Conservation (phyloP, 1,140 invertebrate genomes). For the Sycophaga agraensis region DNA sequence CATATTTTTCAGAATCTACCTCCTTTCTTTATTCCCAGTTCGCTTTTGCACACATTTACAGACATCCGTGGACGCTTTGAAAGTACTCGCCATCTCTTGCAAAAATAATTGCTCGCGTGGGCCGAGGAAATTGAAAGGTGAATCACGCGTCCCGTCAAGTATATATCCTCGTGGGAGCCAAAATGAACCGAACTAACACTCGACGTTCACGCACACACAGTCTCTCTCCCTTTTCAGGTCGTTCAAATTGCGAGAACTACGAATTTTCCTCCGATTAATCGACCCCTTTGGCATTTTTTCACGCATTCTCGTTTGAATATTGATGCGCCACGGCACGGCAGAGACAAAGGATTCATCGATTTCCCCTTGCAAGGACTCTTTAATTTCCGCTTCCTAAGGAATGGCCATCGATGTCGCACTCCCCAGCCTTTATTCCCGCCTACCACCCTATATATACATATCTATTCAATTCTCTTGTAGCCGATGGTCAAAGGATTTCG, state of each 20-base stretch:
- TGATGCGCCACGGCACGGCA: too few relatives aligned
- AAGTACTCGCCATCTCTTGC: neutral
- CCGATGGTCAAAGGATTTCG: too few relatives aligned
- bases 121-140: conserved; percentile 8
- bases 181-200: neutral
- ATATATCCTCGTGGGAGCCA: neutral
- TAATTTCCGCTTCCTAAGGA: conserved; percentile 39
- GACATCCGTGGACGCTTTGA: neutral
- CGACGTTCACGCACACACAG: too few relatives aligned
- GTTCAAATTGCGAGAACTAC: neutral
- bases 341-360: conserved; percentile 37
- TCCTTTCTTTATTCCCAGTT: neutral
- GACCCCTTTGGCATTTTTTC: too few relatives aligned
- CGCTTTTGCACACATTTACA: neutral
- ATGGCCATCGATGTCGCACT: neutral
- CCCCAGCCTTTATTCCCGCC: too few relatives aligned
- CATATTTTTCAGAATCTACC: conserved; percentile 1
- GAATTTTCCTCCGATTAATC: conserved; percentile 22
- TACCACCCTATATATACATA: too few relatives aligned
- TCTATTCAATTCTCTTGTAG: too few relatives aligned
- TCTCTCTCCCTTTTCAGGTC: too few relatives aligned
- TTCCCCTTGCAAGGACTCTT: conserved; percentile 39
- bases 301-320: too few relatives aligned
- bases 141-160: neutral
- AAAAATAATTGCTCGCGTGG: neutral